These are phyloP conservation scores for Macrocentrus cingulum DNA, from an alignment of 1,140 invertebrate species.

Conservation along the genomic window DNA sequence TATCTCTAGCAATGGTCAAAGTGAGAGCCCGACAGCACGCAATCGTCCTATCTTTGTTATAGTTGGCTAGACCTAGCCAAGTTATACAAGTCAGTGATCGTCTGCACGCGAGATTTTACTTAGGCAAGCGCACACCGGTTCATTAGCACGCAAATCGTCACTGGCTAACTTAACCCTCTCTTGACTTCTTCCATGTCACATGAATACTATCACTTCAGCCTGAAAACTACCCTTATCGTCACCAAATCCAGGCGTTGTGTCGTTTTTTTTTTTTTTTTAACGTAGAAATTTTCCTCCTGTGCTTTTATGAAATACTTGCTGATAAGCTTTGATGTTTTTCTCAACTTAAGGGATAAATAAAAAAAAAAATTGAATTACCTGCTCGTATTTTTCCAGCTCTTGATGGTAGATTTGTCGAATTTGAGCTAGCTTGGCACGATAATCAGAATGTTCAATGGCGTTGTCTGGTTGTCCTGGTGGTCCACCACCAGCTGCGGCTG, in stretches of 20 bases:
- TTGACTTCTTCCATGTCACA: slow-evolving; percentile 4
- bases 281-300: neutral
- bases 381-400: slow-evolving; percentile 98
- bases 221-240: slow-evolving; percentile 33
- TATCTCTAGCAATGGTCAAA: slow-evolving; percentile 9
- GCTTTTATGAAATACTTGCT: slow-evolving; percentile 6
- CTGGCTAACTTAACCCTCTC: slow-evolving; percentile 2
- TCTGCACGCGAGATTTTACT: slow-evolving; percentile 49
- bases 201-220: slow-evolving; percentile 9
- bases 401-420: slow-evolving; percentile 99
- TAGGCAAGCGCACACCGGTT: slow-evolving; percentile 36
- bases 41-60: slow-evolving; percentile 16
- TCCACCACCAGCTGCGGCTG: slow-evolving; percentile 78
- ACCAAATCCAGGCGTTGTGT: neutral
- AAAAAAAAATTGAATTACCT: slow-evolving; percentile 60
- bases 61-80: slow-evolving; percentile 1
- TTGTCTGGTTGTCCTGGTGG: slow-evolving; percentile 80
- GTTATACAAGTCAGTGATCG: slow-evolving; percentile 9
- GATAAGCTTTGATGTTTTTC: neutral
- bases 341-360: neutral
- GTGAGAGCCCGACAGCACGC: slow-evolving; percentile 26
- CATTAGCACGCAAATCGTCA: slow-evolving; percentile 49
- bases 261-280: neutral
- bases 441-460: slow-evolving; percentile 98
- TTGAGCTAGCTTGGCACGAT: slow-evolving; percentile 97